These are phyloP conservation scores for Hippocampus barbouri DNA, from an alignment of 2,113 vertebrate genomes.

Conservation along the genomic window DNA sequence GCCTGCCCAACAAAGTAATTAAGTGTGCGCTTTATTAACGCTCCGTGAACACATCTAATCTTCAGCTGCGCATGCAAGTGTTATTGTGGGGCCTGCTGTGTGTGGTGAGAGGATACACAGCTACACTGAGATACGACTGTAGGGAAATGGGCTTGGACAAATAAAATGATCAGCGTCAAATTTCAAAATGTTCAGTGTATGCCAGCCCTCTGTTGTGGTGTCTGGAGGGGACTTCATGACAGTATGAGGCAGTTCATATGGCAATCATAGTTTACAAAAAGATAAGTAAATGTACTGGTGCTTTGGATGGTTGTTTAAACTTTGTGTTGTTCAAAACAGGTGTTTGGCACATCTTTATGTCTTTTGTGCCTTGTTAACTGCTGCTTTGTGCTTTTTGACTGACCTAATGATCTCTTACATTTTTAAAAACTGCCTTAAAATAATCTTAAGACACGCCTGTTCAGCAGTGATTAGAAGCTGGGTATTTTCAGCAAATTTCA, in stretches of 20 bases:
- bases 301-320: neutral
- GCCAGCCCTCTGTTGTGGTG: constrained; percentile 8
- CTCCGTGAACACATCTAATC: constrained; percentile 64
- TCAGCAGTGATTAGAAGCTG: neutral
- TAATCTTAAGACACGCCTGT: neutral
- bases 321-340: constrained; percentile 10
- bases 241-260: constrained; percentile 10
- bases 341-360: neutral
- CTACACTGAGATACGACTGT: constrained; percentile 15
- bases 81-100: constrained; percentile 54
- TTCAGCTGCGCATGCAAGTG: constrained; percentile 48
- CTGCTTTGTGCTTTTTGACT: neutral
- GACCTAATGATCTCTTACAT: constrained; percentile 15
- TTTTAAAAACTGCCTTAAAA: constrained; percentile 18
- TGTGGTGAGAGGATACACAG: constrained; percentile 43
- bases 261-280: constrained; percentile 10
- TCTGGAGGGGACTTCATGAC: constrained; percentile 21
- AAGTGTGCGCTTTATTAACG: constrained; percentile 64
- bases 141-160: constrained; percentile 17
- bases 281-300: neutral
- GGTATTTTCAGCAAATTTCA: neutral
- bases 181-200: constrained; percentile 12
- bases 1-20: constrained; percentile 65
- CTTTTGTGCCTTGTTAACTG: neutral
- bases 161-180: constrained; percentile 21